These are phyloP conservation scores for Ceryle rudis DNA, from an alignment of 2,797 vertebrate genomes.

Conservation along the genomic window DNA sequence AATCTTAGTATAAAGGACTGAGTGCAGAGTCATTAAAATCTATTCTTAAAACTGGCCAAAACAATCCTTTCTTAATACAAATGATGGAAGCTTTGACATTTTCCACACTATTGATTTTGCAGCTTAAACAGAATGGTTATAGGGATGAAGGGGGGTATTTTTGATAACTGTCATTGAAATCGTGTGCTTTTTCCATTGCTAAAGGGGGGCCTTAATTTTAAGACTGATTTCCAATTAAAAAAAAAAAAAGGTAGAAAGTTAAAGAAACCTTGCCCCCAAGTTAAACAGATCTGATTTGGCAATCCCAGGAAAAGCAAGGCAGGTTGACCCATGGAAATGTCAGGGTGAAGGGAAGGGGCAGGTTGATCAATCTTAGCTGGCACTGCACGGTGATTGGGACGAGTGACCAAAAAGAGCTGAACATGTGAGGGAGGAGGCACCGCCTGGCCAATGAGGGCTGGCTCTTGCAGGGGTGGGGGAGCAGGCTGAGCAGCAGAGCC, in stretches of 20 bases:
- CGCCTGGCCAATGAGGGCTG: neutral
- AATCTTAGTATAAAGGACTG: neutral
- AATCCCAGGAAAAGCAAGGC: conserved; percentile 2
- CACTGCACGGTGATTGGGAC: neutral
- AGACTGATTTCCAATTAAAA: neutral
- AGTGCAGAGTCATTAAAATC: neutral
- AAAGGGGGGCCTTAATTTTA: neutral
- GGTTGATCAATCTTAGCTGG: neutral
- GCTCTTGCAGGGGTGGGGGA: neutral
- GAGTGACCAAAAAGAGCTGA: neutral
- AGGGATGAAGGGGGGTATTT: neutral
- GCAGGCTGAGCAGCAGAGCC: neutral
- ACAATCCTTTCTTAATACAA: neutral
- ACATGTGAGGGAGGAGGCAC: neutral
- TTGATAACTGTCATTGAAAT: neutral
- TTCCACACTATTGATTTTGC: conserved; percentile 16
- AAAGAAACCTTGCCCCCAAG: neutral
- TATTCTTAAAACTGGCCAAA: neutral
- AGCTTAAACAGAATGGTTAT: neutral
- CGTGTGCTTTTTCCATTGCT: neutral
- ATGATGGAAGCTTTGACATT: neutral
- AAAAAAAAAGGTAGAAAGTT: neutral
- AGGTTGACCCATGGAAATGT: conserved; percentile 32
- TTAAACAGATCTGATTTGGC: conserved; percentile 32
- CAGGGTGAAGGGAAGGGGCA: neutral